Conservation (phyloP, 2,797 vertebrate species). For the Ctenosaura bakeri region DNA sequence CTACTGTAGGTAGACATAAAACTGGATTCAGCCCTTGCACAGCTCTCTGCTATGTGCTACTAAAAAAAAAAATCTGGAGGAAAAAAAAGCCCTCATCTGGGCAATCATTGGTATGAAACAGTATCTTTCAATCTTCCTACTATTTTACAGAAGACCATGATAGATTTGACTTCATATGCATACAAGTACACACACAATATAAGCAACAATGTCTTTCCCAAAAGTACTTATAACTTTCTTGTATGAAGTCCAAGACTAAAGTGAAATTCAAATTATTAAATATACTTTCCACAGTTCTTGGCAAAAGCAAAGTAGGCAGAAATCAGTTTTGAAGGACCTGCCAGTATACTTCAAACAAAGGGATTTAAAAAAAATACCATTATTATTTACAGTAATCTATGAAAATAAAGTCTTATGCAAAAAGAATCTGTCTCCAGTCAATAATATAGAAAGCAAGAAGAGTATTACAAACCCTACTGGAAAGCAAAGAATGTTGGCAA, state of each 20-base stretch:
- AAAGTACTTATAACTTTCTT: not conserved
- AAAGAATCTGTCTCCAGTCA: slow-evolving; percentile 9
- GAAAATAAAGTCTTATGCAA: not conserved
- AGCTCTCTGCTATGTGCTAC: not conserved
- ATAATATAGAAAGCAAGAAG: slow-evolving; percentile 20
- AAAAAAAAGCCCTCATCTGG: not conserved
- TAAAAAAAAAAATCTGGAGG: fast-evolving
- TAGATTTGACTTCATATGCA: not conserved
- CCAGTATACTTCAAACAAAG: not conserved
- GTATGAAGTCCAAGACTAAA: slow-evolving; percentile 18
- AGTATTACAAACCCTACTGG: slow-evolving; percentile 67
- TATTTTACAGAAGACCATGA: not conserved
- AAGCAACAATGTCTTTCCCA: slow-evolving; percentile 22
- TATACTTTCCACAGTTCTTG: not conserved
- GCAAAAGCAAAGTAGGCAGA: not conserved
- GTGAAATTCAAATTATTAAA: not conserved
- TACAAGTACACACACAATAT: not conserved
- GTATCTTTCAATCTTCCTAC: not conserved
- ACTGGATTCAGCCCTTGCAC: too few species aligned
- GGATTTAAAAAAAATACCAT: not conserved
- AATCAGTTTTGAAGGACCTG: fast-evolving
- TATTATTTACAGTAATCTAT: slow-evolving; percentile 26
- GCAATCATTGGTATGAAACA: fast-evolving
- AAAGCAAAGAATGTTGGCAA: slow-evolving; percentile 9
- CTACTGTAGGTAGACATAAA: too few species aligned